Conservation (phyloP, 2,797 vertebrate genomes). For the Gallinago stenura region DNA sequence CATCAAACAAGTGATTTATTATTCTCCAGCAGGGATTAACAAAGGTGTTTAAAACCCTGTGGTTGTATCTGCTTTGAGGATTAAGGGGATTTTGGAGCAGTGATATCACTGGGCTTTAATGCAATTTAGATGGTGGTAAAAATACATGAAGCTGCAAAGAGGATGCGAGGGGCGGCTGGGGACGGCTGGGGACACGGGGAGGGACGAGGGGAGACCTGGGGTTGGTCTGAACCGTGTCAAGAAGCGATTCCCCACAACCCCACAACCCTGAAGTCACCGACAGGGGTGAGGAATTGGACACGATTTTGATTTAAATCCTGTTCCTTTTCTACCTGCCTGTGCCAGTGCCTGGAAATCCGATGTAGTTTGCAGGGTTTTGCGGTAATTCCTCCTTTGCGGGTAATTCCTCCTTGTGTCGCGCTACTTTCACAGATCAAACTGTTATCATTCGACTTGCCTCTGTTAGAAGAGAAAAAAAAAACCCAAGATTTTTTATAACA, state of each 20-base stretch:
- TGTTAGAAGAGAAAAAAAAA: not conserved
- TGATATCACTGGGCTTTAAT: not conserved
- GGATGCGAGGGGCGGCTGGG: not conserved
- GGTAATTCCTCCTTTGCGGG: not conserved
- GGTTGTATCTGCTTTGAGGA: constrained; percentile 6
- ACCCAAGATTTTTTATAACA: not conserved
- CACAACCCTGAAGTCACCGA: not conserved
- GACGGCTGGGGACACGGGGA: not conserved
- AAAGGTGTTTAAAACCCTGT: constrained; percentile 26
- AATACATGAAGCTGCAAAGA: not conserved
- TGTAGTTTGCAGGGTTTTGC: not conserved
- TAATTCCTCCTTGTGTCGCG: not conserved
- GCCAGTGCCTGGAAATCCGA: not conserved
- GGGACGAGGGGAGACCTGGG: not conserved
- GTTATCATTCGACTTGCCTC: not conserved
- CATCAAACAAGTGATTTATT: constrained; percentile 13
- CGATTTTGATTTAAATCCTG: not conserved
- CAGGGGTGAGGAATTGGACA: not conserved
- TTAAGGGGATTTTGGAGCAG: not conserved
- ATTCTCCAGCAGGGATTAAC: not conserved
- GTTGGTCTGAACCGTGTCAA: not conserved
- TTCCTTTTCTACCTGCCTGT: not conserved
- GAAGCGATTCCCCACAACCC: not conserved
- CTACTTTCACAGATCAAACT: not conserved
- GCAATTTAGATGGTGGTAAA: not conserved